These are phyloP conservation scores for Isichthys henryi DNA, from an alignment of 2,113 vertebrate species.

Conservation along the genomic window DNA sequence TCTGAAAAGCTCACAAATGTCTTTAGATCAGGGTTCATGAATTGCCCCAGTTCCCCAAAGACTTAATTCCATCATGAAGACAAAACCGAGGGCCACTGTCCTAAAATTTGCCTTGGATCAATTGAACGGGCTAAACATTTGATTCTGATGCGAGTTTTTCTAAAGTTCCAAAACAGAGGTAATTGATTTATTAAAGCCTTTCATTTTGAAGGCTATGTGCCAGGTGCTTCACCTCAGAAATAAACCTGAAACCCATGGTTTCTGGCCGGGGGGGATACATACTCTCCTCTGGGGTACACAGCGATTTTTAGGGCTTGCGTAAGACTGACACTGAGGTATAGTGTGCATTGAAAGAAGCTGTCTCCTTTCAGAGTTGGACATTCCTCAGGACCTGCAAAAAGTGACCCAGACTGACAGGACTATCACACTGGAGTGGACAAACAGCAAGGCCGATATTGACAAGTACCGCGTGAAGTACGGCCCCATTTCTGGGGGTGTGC, in stretches of 20 bases:
- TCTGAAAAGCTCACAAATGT: background rate
- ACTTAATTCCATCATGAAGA: background rate
- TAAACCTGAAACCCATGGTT: background rate
- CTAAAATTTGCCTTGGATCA: background rate
- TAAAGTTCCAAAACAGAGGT: background rate
- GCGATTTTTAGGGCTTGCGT: background rate
- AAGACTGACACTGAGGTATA: background rate
- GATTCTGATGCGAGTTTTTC: background rate
- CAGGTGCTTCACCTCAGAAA: background rate
- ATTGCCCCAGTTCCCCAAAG: background rate
- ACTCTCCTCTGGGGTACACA: background rate
- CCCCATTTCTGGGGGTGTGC: slow-evolving; percentile 78
- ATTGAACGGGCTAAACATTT: background rate
- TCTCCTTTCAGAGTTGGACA: slow-evolving; percentile 67
- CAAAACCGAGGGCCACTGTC: background rate
- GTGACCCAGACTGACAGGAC: slow-evolving; percentile 77
- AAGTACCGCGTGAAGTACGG: slow-evolving; percentile 81
- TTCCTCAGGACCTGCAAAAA: slow-evolving; percentile 66
- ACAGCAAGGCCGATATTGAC: slow-evolving; percentile 66
- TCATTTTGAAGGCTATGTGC: background rate
- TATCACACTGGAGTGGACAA: slow-evolving; percentile 82
- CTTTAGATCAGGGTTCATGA: background rate
- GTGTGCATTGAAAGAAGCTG: background rate
- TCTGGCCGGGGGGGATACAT: background rate
- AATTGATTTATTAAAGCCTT: background rate